Evolutionary conservation across 2,888 invertebrate genomes (phyloP).

Genomic region (Lucinisca nassula): DNA sequence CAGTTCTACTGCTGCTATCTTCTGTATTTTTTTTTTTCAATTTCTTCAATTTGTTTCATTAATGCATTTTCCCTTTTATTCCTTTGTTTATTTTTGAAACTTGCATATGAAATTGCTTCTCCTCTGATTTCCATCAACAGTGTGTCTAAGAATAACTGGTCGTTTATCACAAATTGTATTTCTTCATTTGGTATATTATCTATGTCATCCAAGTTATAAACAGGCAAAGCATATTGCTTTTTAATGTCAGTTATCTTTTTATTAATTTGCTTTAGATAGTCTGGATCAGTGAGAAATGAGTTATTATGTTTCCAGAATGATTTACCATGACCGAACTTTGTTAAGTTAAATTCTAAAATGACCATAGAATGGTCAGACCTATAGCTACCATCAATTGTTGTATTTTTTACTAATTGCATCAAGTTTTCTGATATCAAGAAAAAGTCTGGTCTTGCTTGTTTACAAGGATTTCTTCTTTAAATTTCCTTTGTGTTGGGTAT

Average conservation of each 20-base stretch:
- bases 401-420: not conserved
- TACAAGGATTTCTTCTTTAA: not conserved
- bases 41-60: not conserved
- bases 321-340: not conserved
- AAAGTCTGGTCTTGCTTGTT: not conserved
- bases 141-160: slow-evolving; percentile 21
- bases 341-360: not conserved
- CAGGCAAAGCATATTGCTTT: slow-evolving; percentile 11
- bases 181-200: not conserved
- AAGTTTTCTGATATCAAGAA: not conserved
- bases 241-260: not conserved
- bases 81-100: slow-evolving; percentile 13
- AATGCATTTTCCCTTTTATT: not conserved
- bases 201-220: not conserved
- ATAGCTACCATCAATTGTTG: not conserved
- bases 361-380: not conserved
- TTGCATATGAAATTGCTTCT: slow-evolving; percentile 20
- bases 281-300: not conserved
- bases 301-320: not conserved
- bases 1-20: not conserved
- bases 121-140: slow-evolving; percentile 26
- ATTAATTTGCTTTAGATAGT: slow-evolving; percentile 9
- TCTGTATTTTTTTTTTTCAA: not conserved
- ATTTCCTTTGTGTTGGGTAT: not conserved
- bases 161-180: slow-evolving; percentile 25